These are phyloP conservation scores for Xiphydria camelus DNA, from an alignment of 2,888 invertebrate genomes.

Conservation along the genomic window DNA sequence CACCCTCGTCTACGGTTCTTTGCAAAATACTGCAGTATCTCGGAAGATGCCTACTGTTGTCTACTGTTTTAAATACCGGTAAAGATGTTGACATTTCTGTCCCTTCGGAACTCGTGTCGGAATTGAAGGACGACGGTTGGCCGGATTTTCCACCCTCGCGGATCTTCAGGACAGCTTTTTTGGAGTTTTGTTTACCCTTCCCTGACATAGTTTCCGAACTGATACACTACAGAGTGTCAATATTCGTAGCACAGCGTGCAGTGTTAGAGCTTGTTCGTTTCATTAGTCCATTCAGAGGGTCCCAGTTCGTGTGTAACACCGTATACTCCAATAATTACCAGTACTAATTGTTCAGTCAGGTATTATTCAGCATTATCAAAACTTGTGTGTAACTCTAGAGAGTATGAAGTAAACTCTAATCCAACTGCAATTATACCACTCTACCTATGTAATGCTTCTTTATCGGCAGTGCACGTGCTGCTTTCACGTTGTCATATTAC, in stretches of 20 bases:
- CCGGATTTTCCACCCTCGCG: conserved; percentile 46
- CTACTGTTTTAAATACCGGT: conserved; percentile 72
- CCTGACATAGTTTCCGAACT: conserved; percentile 46
- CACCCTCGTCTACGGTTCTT: conserved; percentile 72
- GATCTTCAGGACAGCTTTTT: conserved; percentile 47
- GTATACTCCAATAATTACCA: too few species aligned
- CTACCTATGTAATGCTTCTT: too few species aligned
- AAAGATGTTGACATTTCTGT: conserved; percentile 51
- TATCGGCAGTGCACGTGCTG: too few species aligned
- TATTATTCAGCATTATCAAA: too few species aligned
- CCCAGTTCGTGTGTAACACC: too few species aligned
- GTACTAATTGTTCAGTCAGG: too few species aligned
- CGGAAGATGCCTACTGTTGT: conserved; percentile 70
- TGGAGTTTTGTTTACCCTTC: conserved; percentile 53
- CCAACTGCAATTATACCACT: too few species aligned
- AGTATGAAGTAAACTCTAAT: too few species aligned
- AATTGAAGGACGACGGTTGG: conserved; percentile 33
- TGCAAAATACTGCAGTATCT: conserved; percentile 64
- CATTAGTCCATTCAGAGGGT: too few species aligned
- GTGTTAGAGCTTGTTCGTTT: neutral
- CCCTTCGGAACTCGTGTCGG: conserved; percentile 45
- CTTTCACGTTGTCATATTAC: too few species aligned
- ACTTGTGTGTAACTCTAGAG: too few species aligned
- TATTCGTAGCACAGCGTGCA: neutral
- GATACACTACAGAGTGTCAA: too few species aligned